A percentile compares a stretch with the other conserved stretches of the same genome.
Conservation (phyloP, 2,113 vertebrate genomes). For the Dinomys branickii region DNA sequence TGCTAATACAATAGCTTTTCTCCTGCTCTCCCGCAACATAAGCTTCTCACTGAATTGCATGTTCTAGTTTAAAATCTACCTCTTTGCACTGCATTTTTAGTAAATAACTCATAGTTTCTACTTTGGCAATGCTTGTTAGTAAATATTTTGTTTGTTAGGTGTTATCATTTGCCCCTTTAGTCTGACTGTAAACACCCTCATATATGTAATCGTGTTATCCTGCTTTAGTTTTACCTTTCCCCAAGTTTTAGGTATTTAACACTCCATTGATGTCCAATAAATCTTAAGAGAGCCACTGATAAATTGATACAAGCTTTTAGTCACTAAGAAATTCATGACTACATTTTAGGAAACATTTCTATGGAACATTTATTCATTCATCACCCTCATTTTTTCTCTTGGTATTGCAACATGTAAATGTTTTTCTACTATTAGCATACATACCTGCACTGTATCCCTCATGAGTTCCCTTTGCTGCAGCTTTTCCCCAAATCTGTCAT, state of each 20-base stretch:
- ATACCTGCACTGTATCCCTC: constrained; percentile 53
- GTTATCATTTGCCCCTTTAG: neutral
- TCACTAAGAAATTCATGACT: constrained; percentile 15
- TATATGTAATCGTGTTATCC: neutral
- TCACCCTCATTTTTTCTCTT: constrained; percentile 59
- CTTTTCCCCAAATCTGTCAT: constrained; percentile 65
- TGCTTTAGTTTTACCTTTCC: neutral
- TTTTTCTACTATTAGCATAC: constrained; percentile 77
- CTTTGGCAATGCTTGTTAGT: neutral
- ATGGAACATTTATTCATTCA: constrained; percentile 46
- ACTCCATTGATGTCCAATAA: neutral
- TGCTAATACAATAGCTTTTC: neutral
- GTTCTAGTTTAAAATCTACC: neutral
- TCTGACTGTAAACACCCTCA: neutral
- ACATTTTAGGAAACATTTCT: constrained; percentile 62
- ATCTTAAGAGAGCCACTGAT: constrained; percentile 11
- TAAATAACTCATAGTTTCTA: neutral
- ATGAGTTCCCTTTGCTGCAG: constrained; percentile 67
- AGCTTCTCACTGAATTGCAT: neutral
- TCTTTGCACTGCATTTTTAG: neutral
- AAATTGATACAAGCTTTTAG: constrained; percentile 24
- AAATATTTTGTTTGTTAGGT: neutral
- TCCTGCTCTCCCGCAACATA: neutral
- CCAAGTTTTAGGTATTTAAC: neutral
- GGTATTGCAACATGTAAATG: constrained; percentile 60